phyloP scores from a whole-genome alignment of 2,888 invertebrate genomes.

The Cephus nigrinus region DNA sequence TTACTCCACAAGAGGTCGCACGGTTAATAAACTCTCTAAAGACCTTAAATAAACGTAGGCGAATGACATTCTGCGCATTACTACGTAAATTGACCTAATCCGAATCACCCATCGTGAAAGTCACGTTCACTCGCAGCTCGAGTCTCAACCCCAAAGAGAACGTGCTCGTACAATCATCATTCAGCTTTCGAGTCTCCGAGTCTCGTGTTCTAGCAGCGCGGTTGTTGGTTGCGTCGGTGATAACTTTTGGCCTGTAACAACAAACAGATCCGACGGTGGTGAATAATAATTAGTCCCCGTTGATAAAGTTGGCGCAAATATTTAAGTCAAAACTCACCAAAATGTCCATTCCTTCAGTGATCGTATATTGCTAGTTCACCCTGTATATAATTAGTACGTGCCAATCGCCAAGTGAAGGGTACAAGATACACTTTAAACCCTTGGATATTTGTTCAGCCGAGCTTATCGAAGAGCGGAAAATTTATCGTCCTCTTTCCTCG shows the following conservation, averaged over 20 bases:
- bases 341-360: not conserved
- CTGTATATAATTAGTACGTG: not conserved
- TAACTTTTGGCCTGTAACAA: not conserved
- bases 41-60: constrained; percentile 12
- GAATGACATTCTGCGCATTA: constrained; percentile 13
- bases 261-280: not conserved
- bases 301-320: not conserved
- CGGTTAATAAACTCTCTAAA: constrained; percentile 12
- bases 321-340: not conserved
- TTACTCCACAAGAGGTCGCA: constrained; percentile 1
- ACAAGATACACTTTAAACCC: not conserved
- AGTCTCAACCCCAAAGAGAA: not conserved
- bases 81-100: constrained; percentile 15
- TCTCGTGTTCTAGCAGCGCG: not conserved
- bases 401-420: not conserved
- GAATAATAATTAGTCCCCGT: not conserved
- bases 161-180: not conserved
- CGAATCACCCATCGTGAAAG: constrained; percentile 8
- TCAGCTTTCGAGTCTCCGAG: not conserved
- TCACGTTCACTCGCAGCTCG: not conserved
- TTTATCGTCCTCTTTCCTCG: not conserved
- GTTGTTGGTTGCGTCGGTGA: not conserved
- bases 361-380: not conserved
- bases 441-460: not conserved
- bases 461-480: not conserved